Percentiles rank a stretch among this genome's conserved stretches.
Conservation (phyloP, 92 coral and sea anemone genomes). For the Porites evermanni region DNA sequence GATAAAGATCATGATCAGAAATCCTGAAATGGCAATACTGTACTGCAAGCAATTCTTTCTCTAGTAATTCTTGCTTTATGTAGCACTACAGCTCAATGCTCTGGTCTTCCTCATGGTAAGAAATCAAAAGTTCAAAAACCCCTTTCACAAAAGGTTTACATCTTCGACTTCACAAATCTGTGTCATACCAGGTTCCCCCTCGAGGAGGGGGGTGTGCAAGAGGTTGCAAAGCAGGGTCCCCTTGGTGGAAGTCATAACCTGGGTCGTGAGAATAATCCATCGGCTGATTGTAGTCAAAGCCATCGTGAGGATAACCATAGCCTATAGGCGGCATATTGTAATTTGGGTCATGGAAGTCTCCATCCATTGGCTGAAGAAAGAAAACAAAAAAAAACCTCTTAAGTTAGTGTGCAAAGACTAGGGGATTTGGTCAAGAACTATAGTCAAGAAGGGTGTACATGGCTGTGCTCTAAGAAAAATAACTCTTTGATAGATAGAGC, state of each 20-base stretch:
- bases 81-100: neutral
- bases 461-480: too few relatives aligned
- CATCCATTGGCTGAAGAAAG: conserved; percentile 80
- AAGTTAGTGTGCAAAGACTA: too few relatives aligned
- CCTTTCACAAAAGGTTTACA: neutral
- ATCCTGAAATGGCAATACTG: neutral
- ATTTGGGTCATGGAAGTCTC: conserved; percentile 76
- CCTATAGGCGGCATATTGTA: conserved; percentile 73
- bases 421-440: too few relatives aligned
- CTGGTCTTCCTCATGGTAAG: neutral
- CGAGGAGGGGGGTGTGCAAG: conserved; percentile 81
- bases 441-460: too few relatives aligned
- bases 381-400: neutral
- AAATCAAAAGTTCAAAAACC: neutral
- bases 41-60: neutral
- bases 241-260: conserved; percentile 74
- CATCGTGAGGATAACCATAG: conserved; percentile 79
- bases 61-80: neutral
- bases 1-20: neutral
- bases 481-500: too few relatives aligned
- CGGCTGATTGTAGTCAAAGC: conserved; percentile 81
- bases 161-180: conserved; percentile 67
- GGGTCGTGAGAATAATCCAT: conserved; percentile 80
- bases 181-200: conserved; percentile 92
- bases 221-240: conserved; percentile 80